These are phyloP conservation scores for Leptopilina clavipes DNA, from an alignment of 1,140 invertebrate species.

Conservation along the genomic window DNA sequence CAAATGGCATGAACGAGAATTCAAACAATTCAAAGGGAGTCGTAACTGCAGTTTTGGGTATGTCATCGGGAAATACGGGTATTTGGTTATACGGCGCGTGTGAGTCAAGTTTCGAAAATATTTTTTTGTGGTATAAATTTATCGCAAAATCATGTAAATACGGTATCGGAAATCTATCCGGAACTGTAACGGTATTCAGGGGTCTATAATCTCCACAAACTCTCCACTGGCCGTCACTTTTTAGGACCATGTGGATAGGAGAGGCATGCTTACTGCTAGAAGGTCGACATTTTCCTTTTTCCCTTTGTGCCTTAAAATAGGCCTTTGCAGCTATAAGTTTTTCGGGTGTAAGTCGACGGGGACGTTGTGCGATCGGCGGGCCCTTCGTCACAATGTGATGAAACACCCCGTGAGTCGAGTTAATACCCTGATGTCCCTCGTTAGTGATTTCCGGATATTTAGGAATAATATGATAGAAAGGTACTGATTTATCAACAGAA, in stretches of 20 bases:
- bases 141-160: background rate
- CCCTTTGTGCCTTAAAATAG: background rate
- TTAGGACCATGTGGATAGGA: slow-evolving; percentile 66
- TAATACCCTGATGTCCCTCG: no score
- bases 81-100: slow-evolving; percentile 21
- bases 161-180: slow-evolving; percentile 35
- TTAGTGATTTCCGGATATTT: no score
- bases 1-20: slow-evolving; percentile 26
- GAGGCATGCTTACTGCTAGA: slow-evolving; percentile 62
- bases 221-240: slow-evolving; percentile 62
- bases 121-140: background rate
- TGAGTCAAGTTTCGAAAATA: slow-evolving; percentile 24
- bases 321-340: background rate
- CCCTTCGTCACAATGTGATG: slow-evolving; percentile 34
- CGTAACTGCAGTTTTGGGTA: slow-evolving; percentile 21
- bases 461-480: background rate
- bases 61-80: slow-evolving; percentile 2
- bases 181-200: slow-evolving; percentile 57
- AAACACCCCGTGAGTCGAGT: background rate
- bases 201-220: slow-evolving; percentile 64
- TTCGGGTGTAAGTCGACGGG: slow-evolving; percentile 15
- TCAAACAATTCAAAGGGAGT: slow-evolving; percentile 26
- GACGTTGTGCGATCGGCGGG: slow-evolving; percentile 1
- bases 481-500: background rate
- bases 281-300: background rate